Percentiles rank a stretch among this genome's conserved stretches.
Evolutionary conservation across 2,888 invertebrate species (phyloP).

Genomic region (Pseudanteris insignis): DNA sequence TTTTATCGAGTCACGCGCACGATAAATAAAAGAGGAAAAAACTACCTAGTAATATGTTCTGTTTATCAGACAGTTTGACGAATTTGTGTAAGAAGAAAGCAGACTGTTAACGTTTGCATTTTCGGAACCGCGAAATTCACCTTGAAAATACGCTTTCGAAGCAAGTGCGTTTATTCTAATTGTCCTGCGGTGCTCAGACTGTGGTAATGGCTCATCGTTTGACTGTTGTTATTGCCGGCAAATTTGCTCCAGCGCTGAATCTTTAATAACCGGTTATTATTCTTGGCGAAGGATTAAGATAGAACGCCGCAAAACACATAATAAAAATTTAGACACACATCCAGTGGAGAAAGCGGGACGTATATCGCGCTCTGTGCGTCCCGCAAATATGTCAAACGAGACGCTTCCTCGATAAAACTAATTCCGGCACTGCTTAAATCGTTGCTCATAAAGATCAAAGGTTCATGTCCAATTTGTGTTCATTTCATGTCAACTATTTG

Average conservation of each 20-base stretch:
- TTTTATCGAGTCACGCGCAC: too few relatives aligned
- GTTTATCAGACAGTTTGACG: too few relatives aligned
- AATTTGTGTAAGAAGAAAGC: slow-evolving; percentile 22
- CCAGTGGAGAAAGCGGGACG: slow-evolving; percentile 38
- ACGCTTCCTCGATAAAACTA: slow-evolving; percentile 14
- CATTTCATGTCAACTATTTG: too few relatives aligned
- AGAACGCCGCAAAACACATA: slow-evolving; percentile 4
- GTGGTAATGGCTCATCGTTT: slow-evolving; percentile 1
- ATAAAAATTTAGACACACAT: slow-evolving; percentile 24
- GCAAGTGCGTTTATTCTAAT: slow-evolving; percentile 12
- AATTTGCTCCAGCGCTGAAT: slow-evolving; percentile 4
- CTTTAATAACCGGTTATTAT: slow-evolving; percentile 20
- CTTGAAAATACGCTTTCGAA: slow-evolving; percentile 15
- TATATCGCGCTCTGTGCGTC: slow-evolving; percentile 24
- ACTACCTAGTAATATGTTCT: too few relatives aligned
- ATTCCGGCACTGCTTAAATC: slow-evolving; percentile 3
- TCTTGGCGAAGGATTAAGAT: slow-evolving; percentile 4
- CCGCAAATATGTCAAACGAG: slow-evolving; percentile 21
- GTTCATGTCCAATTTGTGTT: too few relatives aligned
- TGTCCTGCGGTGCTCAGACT: slow-evolving; percentile 8
- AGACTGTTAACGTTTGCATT: slow-evolving; percentile 10
- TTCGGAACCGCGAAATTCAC: slow-evolving; percentile 7
- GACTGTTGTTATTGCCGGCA: slow-evolving; percentile 21
- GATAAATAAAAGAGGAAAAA: too few relatives aligned
- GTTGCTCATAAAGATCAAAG: slow-evolving; percentile 13